Conservation (phyloP, 2,797 vertebrate species). For the Parotocinclus haroldoi region DNA sequence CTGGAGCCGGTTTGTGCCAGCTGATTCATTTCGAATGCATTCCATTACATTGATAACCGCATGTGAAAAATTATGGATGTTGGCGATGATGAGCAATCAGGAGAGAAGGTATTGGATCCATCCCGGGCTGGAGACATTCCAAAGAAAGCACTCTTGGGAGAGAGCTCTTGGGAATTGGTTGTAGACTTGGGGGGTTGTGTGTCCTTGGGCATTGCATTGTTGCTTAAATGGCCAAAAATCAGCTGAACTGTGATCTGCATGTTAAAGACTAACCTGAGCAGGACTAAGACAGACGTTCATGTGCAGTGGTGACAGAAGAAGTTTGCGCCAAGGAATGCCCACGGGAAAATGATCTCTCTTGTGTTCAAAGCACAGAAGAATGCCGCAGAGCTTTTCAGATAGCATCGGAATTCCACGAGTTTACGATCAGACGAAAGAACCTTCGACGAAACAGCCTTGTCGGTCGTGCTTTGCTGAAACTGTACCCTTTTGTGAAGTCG, state of each 20-base stretch:
- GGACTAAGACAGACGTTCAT: constrained; percentile 33
- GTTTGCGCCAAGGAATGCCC: constrained; percentile 25
- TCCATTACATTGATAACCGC: constrained; percentile 45
- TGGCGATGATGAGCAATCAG: constrained; percentile 34
- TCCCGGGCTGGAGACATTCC: constrained; percentile 29
- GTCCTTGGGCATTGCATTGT: constrained; percentile 22
- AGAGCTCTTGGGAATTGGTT: constrained; percentile 26
- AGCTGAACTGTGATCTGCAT: constrained; percentile 21
- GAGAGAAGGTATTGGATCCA: constrained; percentile 10
- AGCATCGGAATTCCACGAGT: constrained; percentile 26
- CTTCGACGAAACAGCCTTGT: constrained; percentile 20
- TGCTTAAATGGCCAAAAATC: neutral
- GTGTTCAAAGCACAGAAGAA: constrained; percentile 15
- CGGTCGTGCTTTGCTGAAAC: constrained; percentile 42
- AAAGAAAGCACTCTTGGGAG: constrained; percentile 21
- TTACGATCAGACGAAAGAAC: constrained; percentile 22
- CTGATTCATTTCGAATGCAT: constrained; percentile 47
- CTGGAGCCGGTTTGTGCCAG: constrained; percentile 30
- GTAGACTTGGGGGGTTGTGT: constrained; percentile 6
- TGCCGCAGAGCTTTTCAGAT: constrained; percentile 17
- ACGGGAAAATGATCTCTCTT: neutral
- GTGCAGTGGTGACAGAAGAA: constrained; percentile 24
- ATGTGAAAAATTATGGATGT: constrained; percentile 42
- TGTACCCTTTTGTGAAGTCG: constrained; percentile 39
- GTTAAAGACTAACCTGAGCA: constrained; percentile 27